These are phyloP conservation scores for Celastrina argiolus DNA, from an alignment of 2,888 invertebrate genomes.

Conservation along the genomic window DNA sequence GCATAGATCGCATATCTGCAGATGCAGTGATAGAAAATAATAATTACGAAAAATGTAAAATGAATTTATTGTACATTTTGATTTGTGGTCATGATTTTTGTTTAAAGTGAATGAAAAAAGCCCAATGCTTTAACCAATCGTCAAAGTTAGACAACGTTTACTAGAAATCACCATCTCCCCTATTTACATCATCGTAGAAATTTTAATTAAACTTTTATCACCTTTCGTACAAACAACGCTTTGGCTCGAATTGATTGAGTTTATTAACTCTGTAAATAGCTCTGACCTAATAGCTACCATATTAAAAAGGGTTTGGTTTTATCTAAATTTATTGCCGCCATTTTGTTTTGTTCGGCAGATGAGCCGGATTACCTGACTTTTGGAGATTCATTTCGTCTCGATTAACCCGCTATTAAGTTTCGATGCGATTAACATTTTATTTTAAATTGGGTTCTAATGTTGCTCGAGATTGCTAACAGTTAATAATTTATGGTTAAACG, in stretches of 20 bases:
- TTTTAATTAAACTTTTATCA: slow-evolving; percentile 21
- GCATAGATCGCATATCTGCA: too few relatives aligned
- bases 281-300: slow-evolving; percentile 32
- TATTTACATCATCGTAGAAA: neutral
- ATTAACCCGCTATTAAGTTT: slow-evolving; percentile 3
- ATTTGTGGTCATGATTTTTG: too few relatives aligned
- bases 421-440: slow-evolving; percentile 40
- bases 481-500: neutral
- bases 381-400: slow-evolving; percentile 8
- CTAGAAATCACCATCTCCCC: slow-evolving; percentile 43
- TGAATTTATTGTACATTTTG: too few relatives aligned
- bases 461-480: neutral
- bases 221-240: slow-evolving; percentile 11
- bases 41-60: too few relatives aligned
- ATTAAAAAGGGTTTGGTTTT: slow-evolving; percentile 35
- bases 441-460: neutral
- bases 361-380: slow-evolving; percentile 20
- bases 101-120: too few relatives aligned
- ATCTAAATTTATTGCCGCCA: slow-evolving; percentile 35
- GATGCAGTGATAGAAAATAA: too few relatives aligned
- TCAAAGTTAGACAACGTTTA: neutral
- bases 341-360: slow-evolving; percentile 48
- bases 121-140: too few relatives aligned
- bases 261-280: slow-evolving; percentile 22
- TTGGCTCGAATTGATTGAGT: slow-evolving; percentile 12